Conservation (phyloP, 2,113 vertebrate species). For the Thamnaconus septentrionalis region DNA sequence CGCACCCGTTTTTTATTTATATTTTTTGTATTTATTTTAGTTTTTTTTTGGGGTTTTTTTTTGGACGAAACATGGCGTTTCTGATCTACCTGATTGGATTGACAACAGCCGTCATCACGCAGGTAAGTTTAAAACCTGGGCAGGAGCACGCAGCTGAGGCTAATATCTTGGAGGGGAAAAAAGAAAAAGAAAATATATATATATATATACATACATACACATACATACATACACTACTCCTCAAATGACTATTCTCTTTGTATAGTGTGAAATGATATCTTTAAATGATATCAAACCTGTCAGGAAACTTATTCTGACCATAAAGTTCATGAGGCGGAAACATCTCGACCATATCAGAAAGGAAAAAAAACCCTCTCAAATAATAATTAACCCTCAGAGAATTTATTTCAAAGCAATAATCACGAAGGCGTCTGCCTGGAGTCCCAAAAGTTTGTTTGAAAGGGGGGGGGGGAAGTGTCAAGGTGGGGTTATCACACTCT, state of each 20-base stretch:
- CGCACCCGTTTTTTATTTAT: background rate
- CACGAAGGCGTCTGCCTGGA: no score
- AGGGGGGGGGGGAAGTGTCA: background rate
- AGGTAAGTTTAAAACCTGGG: slow-evolving; percentile 49
- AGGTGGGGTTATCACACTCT: background rate
- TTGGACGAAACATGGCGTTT: slow-evolving; percentile 42
- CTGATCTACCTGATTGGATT: slow-evolving; percentile 45
- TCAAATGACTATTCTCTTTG: background rate
- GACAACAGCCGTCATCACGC: slow-evolving; percentile 59
- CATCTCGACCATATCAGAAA: no score
- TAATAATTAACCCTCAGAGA: no score
- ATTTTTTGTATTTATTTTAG: slow-evolving; percentile 6
- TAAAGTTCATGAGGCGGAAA: no score
- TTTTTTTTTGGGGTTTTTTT: background rate
- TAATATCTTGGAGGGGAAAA: background rate
- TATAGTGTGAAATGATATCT: background rate
- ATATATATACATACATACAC: no score
- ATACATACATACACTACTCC: no score
- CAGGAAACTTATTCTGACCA: no score
- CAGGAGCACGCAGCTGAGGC: background rate
- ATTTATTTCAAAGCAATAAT: no score
- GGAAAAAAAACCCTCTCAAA: no score
- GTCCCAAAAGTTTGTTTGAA: no score
- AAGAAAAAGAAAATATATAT: no score
- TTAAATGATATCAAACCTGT: background rate